A percentile compares a stretch with the other conserved stretches of the same genome.
Conservation (phyloP, 2,888 invertebrate genomes). For the Eustalomyia histrio region DNA sequence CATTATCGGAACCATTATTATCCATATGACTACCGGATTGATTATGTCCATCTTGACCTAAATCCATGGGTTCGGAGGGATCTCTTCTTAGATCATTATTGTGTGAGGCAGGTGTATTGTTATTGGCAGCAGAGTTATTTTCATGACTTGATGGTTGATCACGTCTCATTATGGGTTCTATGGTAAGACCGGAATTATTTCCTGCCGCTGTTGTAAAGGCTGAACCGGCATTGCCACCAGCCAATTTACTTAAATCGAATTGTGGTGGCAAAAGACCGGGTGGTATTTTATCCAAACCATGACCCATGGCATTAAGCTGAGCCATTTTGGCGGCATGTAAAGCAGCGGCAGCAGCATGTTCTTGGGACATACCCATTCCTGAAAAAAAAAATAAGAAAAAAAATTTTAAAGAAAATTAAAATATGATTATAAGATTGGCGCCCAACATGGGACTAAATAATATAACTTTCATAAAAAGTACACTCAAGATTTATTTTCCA, state of each 20-base stretch:
- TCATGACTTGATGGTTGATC: conserved; percentile 68
- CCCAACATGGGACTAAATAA: too few species aligned
- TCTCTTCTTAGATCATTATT: conserved; percentile 75
- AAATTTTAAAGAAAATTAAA: too few species aligned
- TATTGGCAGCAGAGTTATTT: conserved; percentile 31
- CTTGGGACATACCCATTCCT: conserved; percentile 83
- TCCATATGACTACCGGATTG: conserved; percentile 78
- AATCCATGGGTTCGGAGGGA: conserved; percentile 78
- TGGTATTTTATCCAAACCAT: conserved; percentile 82
- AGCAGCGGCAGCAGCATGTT: conserved; percentile 87
- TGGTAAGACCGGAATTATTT: conserved; percentile 72
- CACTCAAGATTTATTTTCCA: too few species aligned
- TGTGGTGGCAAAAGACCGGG: conserved; percentile 77
- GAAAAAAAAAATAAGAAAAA: conserved; percentile 19
- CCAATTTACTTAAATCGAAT: conserved; percentile 78
- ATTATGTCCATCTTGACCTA: conserved; percentile 76
- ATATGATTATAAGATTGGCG: too few species aligned
- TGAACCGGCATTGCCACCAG: conserved; percentile 62
- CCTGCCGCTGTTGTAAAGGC: conserved; percentile 59
- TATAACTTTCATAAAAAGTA: too few species aligned
- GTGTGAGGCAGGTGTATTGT: conserved; percentile 63
- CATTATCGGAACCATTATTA: conserved; percentile 75
- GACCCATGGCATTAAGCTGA: conserved; percentile 85
- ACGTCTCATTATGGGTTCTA: conserved; percentile 76
- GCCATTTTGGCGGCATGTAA: conserved; percentile 89